Base-by-base conservation (phyloP, 2,113 vertebrate species). In the Sminthopsis crassicaudata region DNA sequence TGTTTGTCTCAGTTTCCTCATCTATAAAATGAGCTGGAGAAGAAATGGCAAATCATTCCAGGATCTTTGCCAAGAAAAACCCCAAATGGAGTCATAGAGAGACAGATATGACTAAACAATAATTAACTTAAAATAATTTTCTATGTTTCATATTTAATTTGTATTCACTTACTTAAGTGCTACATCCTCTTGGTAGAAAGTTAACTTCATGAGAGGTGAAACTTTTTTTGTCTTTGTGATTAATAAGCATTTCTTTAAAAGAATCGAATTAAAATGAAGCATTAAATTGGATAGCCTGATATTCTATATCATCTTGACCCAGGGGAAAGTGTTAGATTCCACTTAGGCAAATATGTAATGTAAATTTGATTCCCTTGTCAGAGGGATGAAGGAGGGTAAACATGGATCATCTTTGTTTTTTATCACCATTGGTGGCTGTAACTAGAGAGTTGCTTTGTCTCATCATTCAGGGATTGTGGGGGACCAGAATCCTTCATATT, bases 401-500 rank as follows among this genome's bases (percentile, higher is more conserved):
- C 54, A 84, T 54, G 0, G 0, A 46, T 91, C 48, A 48, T 93
- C 76, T 93, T 36, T 88, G 30, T 0, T 8, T 19, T 25, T 51
- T 26, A 36, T 93, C 26, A 0, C 46, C 90, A 50, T 10, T 24
- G 53, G 50, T 46, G 36, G 46, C 48, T 50, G 26, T 8, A 0
- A 30, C 27, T 53, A 30, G 92, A 94, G 89, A 7, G 46, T 52
- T 23, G n/a, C 53, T 95, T 92, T 93, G n/a, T 96, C 54, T 93
- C 91, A 84, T 84, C 67, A 84, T 84, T 84, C 67, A 84, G 67
- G 19, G n/a, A 0, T 76, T 0, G 52, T 89, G 91, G 92, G 95
- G 30, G 50, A 27, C 96, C 42, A 30, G 84, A 94, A 92, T 53
- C 52, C 89, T 97, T 93, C 48, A 9, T 95, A 51, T 96, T 95